Base-by-base conservation (phyloP, 2,888 invertebrate species). In the Hirtodrosophila confusa region DNA sequence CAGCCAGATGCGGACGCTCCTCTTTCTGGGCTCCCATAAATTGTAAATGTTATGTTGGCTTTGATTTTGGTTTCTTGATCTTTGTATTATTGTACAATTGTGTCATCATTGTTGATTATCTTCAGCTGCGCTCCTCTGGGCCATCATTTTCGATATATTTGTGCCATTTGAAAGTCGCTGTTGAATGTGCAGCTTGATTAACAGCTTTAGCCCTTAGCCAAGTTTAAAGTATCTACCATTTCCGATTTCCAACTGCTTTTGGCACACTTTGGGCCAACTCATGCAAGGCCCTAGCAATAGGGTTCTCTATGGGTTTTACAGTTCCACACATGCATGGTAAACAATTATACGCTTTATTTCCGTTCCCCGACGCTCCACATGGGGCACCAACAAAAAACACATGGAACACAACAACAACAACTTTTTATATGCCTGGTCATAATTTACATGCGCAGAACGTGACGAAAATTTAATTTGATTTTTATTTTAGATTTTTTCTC, bases 331-430 rank as follows among this genome's bases (percentile, higher is more conserved):
- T 69, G 72, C 66, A 55, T 65, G 69, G 48, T 63, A 29, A 69
- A 64, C 79, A 82, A 78, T 86, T 71, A 82, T 78, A 63, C 66
- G 69, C 69, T 57, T 72, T 75, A 78, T 68, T 85, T 80, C 80
- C 85, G 85, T 69, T 85, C 31, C 29, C 71, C 50, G 68, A 40
- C 41, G 39, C 63, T 50, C 39, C 71, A 73, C 71, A 67, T 71
- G 72, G 63, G 63, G 65, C 68, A 50, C 47, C 17, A 67, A n/a
- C 23, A 2, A 53, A 51, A 58, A 54, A 2, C 1, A 17, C 17
- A 17, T 2, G 2, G 17, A 17, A 17, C 17, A 17, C 17, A 17
- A 17, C 23, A 63, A 36, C 40, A 68, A 56, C 24, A 69, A 41
- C 40, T 40, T 68, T 51, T 44, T 29, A 76, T 63, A 60, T 63